Evolutionary conservation across 2,797 vertebrate genomes (phyloP).

Genomic region (Hypotaenidia okinawae): DNA sequence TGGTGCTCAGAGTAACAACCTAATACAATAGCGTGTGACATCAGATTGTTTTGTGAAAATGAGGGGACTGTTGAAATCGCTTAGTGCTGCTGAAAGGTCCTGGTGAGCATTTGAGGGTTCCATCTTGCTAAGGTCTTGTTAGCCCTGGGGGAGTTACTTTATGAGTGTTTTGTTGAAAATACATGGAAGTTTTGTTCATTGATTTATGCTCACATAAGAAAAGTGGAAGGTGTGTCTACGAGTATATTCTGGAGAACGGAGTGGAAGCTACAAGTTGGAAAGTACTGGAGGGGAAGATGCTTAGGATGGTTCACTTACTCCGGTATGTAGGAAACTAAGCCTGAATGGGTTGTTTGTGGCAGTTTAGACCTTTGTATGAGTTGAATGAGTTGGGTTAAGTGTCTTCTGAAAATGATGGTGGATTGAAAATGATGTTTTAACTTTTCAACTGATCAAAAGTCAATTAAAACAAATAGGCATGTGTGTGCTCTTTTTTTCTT

Average conservation of each 20-base stretch:
- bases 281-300: not conserved
- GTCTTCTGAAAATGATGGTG: not conserved
- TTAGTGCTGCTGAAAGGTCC: not conserved
- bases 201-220: not conserved
- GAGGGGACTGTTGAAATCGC: not conserved
- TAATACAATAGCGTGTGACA: accelerated
- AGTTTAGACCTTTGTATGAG: not conserved
- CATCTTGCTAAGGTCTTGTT: not conserved
- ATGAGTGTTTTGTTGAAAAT: not conserved
- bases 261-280: not conserved
- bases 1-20: not conserved
- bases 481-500: not conserved
- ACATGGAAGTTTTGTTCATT: not conserved
- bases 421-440: not conserved
- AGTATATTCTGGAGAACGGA: accelerated
- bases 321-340: accelerated
- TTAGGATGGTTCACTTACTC: not conserved
- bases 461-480: not conserved
- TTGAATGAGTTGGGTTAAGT: not conserved
- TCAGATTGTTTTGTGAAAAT: not conserved
- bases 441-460: not conserved
- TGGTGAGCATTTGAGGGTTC: not conserved
- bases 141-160: not conserved
- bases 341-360: accelerated
- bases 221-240: not conserved